Evolutionary conservation across 2,888 invertebrate genomes (phyloP).

Genomic region (Tinea trinotella): DNA sequence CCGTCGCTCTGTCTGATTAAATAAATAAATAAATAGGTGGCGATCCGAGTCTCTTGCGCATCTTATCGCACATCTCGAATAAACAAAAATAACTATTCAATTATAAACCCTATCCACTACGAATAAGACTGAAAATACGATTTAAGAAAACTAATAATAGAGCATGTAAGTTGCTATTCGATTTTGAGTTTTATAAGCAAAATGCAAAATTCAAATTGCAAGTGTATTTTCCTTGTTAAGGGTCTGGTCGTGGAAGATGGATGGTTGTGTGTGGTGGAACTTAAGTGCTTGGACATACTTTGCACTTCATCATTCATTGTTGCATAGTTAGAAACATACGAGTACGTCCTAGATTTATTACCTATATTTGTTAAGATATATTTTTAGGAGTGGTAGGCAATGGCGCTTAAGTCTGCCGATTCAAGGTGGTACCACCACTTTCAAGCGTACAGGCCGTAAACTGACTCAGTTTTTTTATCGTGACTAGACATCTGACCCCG

Average conservation of each 20-base stretch:
- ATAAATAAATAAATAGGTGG: conserved; percentile 67
- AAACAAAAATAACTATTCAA: conserved; percentile 32
- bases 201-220: conserved; percentile 1
- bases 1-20: conserved; percentile 66
- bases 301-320: conserved; percentile 21
- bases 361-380: too few species aligned
- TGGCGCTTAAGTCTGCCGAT: too few species aligned
- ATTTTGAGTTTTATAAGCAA: conserved; percentile 15
- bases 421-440: too few species aligned
- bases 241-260: conserved; percentile 29
- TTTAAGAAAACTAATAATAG: neutral
- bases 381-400: too few species aligned
- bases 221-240: conserved; percentile 11
- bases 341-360: too few species aligned
- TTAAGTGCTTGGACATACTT: conserved; percentile 12
- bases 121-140: neutral
- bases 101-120: conserved; percentile 33
- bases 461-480: too few species aligned
- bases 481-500: too few species aligned
- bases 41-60: conserved; percentile 52
- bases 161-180: neutral
- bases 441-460: too few species aligned
- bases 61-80: conserved; percentile 50
- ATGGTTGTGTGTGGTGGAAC: conserved; percentile 27
- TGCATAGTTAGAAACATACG: conserved; percentile 1